phyloP scores from a whole-genome alignment of 2,113 vertebrate genomes.

The Pungitius pungitius region DNA sequence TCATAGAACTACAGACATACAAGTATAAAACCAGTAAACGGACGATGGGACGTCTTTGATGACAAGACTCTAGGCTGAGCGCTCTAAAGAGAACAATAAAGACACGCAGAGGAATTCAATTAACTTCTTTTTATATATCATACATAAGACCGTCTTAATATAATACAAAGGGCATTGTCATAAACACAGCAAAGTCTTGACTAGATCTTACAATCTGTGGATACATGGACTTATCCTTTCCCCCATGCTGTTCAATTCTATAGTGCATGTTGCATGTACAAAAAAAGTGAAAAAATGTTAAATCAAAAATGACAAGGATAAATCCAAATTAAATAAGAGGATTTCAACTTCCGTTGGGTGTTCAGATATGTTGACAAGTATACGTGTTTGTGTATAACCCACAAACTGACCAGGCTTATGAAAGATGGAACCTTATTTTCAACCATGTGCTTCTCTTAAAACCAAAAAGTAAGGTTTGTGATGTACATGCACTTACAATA shows the following conservation, averaged over 20 bases:
- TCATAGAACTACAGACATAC: fast-evolving
- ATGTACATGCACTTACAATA: slow-evolving; percentile 84
- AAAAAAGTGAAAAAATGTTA: slow-evolving; percentile 90
- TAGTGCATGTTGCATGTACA: slow-evolving; percentile 99
- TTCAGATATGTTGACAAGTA: slow-evolving; percentile 80
- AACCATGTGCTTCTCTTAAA: slow-evolving; percentile 83
- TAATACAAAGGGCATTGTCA: slow-evolving; percentile 99
- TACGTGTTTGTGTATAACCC: slow-evolving; percentile 77
- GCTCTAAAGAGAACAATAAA: slow-evolving; percentile 73
- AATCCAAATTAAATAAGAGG: slow-evolving; percentile 78
- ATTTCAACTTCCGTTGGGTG: slow-evolving; percentile 78
- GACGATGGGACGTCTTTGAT: fast-evolving
- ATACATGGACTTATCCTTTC: slow-evolving; percentile 99
- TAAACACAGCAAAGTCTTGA: slow-evolving; percentile 99
- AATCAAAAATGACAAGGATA: slow-evolving; percentile 79
- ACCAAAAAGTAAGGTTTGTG: slow-evolving; percentile 82
- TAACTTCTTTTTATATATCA: slow-evolving; percentile 99
- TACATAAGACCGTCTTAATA: slow-evolving; percentile 99
- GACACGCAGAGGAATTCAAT: slow-evolving; percentile 96
- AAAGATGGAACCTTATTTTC: slow-evolving; percentile 78
- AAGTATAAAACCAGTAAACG: background rate
- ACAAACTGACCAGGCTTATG: slow-evolving; percentile 81
- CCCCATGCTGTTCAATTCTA: slow-evolving; percentile 99
- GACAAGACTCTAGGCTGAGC: background rate
- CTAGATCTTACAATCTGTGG: slow-evolving; percentile 99